These are phyloP conservation scores for Monopis laevigella DNA, from an alignment of 2,888 invertebrate genomes.

Conservation along the genomic window DNA sequence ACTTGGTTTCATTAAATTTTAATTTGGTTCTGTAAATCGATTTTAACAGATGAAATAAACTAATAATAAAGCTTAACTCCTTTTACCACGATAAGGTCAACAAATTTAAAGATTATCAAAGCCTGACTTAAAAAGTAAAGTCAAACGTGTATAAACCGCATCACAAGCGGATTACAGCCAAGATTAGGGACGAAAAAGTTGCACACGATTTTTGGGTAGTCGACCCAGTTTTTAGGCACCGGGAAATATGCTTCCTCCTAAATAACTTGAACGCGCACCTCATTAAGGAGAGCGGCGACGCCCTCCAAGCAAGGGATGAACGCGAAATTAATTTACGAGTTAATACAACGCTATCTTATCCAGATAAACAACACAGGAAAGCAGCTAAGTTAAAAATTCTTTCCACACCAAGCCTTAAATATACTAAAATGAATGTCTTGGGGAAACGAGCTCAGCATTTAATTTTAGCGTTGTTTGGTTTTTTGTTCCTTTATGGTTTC, in stretches of 20 bases:
- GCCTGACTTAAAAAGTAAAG: too few relatives aligned
- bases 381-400: constrained; percentile 12
- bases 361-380: constrained; percentile 8
- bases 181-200: background rate
- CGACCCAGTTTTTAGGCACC: background rate
- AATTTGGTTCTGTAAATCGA: too few relatives aligned
- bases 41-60: too few relatives aligned
- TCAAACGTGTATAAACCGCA: too few relatives aligned
- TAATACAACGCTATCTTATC: constrained; percentile 31
- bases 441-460: background rate
- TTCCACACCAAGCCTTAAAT: too few relatives aligned
- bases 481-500: too few relatives aligned
- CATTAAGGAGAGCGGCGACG: constrained; percentile 27
- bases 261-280: constrained; percentile 32
- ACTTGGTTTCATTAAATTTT: too few relatives aligned
- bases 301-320: constrained; percentile 22
- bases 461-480: background rate
- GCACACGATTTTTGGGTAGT: constrained; percentile 6
- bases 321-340: constrained; percentile 50
- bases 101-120: too few relatives aligned
- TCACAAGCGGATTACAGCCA: too few relatives aligned
- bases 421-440: constrained; percentile 6
- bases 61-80: too few relatives aligned
- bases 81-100: too few relatives aligned
- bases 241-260: constrained; percentile 31